Conservation (phyloP, 1,140 invertebrate species). For the Ganaspis sp. region DNA sequence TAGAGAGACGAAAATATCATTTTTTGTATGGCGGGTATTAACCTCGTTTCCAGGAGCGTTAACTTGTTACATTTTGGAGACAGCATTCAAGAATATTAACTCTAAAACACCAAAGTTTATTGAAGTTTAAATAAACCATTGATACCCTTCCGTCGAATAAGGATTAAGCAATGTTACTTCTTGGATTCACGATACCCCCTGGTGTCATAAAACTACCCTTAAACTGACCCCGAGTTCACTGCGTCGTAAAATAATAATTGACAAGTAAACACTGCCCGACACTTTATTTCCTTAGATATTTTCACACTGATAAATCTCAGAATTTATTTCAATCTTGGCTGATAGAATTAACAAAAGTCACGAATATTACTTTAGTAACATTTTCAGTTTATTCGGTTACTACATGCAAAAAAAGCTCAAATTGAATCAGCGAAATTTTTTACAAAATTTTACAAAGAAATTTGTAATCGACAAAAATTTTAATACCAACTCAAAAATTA, state of each 20-base stretch:
- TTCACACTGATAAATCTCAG: not conserved
- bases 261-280: not conserved
- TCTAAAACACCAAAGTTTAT: not conserved
- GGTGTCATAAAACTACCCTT: constrained; percentile 5
- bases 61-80: not conserved
- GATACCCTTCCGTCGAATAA: not conserved
- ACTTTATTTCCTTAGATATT: not conserved
- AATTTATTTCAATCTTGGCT: not conserved
- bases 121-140: not conserved
- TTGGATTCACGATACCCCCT: not conserved
- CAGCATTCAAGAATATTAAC: not conserved
- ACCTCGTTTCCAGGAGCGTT: not conserved
- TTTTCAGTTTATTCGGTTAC: too few relatives aligned
- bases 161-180: not conserved
- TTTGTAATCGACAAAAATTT: too few relatives aligned
- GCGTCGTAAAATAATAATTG: not conserved
- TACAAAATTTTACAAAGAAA: too few relatives aligned
- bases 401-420: too few relatives aligned
- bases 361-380: too few relatives aligned
- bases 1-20: not conserved
- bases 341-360: not conserved
- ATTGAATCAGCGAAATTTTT: too few relatives aligned
- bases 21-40: not conserved
- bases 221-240: not conserved
- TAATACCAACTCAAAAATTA: too few relatives aligned